Evolutionary conservation across 2,113 vertebrate species (phyloP), one percentile per base, ranked within the genome.

Genomic region (Panthera tigris): DNA sequence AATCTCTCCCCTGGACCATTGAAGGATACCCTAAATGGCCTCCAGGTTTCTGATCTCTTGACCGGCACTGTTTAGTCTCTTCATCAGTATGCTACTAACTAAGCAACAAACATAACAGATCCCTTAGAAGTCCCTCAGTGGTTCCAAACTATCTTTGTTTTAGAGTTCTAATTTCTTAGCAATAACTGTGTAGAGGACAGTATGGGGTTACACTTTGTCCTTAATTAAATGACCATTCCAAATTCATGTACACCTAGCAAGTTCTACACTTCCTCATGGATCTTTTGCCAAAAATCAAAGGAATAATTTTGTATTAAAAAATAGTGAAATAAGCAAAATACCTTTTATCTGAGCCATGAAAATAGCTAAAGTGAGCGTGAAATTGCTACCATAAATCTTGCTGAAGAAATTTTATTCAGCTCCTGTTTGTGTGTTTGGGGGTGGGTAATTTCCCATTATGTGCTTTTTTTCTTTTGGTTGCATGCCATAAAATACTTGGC

Each of bases 371-470:
- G 29, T 18, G 33, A 93, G 63, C 76, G 57, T 76, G 33, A 97
- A 85, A 93, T 95, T 91, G 50, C 86, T 90, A 55, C n/a, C 15
- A 87, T 95, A 94, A 97, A 96, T 92, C 89, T 52, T 81, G 4
- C 85, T 96, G 7, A 74, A 88, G 52, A 79, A 81, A 39, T 95
- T 91, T 80, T 91, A 19, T 79, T 97, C 0, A 15, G 5, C 36
- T 95, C 57, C 63, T 95, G 14, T 78, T 74, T 84, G 16, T 87
- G 39, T 91, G 14, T 95, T 78, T 73, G 4, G 21, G 6, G 12
- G 2, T 45, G n/a, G 15, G 11, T 80, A 61, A 89, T 6, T 92
- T 93, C 90, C 57, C 16, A 69, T 89, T 65, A 39, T 91, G 81
- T 82, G 39, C 78, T 93, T 96, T 69, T 86, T 90, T 61, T 55